Percentiles rank a stretch among this genome's conserved stretches.
These are phyloP conservation scores for Nysson spinosus DNA, from an alignment of 2,888 invertebrate species.

Conservation along the genomic window DNA sequence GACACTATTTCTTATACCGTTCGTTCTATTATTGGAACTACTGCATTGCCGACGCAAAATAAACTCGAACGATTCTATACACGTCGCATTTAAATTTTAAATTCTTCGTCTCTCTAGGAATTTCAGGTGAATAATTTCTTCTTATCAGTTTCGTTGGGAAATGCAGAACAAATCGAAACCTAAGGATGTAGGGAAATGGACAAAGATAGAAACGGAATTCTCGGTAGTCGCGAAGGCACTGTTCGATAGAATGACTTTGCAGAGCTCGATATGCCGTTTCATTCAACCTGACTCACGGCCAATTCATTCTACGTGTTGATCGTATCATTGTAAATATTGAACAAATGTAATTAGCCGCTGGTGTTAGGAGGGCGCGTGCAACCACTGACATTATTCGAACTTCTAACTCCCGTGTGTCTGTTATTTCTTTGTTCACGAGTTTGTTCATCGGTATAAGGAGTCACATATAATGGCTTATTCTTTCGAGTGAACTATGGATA, in stretches of 20 bases:
- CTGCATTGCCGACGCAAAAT: too few species aligned
- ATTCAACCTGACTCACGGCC: slow-evolving; percentile 65
- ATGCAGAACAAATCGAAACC: too few species aligned
- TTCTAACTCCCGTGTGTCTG: slow-evolving; percentile 38
- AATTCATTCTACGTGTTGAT: slow-evolving; percentile 58
- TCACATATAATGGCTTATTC: too few species aligned
- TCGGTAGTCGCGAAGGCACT: slow-evolving; percentile 7
- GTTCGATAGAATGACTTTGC: slow-evolving; percentile 64
- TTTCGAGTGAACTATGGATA: too few species aligned
- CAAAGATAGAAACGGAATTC: slow-evolving; percentile 14
- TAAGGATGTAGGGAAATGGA: slow-evolving; percentile 4
- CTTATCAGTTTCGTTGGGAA: too few species aligned
- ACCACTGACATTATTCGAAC: slow-evolving; percentile 41
- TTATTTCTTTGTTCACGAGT: slow-evolving; percentile 27
- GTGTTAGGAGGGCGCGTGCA: slow-evolving; percentile 44
- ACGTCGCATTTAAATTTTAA: neutral
- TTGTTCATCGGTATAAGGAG: too few species aligned
- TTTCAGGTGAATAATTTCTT: too few species aligned
- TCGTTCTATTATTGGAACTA: too few species aligned
- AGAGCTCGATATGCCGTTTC: slow-evolving; percentile 63
- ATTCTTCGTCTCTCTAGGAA: neutral
- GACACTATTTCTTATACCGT: too few species aligned
- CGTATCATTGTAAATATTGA: slow-evolving; percentile 69
- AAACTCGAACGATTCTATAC: too few species aligned
- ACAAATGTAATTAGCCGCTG: slow-evolving; percentile 69